Percentiles rank a stretch among this genome's conserved stretches.
Conservation (phyloP, 2,113 vertebrate genomes). For the Xenus cinereus region DNA sequence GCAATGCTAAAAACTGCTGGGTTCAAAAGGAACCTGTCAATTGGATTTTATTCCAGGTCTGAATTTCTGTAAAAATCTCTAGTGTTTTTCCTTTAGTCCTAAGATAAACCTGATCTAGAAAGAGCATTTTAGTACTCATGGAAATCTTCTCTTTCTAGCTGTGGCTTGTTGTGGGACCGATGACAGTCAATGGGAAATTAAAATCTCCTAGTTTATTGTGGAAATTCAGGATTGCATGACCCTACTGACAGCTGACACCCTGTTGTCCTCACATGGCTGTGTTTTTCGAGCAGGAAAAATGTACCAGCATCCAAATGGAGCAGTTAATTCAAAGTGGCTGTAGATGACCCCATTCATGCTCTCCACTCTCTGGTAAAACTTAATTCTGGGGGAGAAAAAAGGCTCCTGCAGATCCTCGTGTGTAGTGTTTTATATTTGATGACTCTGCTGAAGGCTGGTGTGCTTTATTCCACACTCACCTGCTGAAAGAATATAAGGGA, state of each 20-base stretch:
- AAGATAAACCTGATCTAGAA: background rate
- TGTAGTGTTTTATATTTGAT: background rate
- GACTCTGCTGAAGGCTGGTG: background rate
- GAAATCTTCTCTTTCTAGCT: background rate
- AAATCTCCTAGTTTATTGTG: background rate
- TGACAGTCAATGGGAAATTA: background rate
- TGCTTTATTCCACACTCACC: background rate
- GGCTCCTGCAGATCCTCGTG: background rate
- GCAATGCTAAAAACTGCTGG: background rate
- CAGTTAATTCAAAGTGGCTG: background rate
- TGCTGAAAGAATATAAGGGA: slow-evolving; percentile 5
- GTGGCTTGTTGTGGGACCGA: background rate
- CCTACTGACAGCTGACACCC: background rate
- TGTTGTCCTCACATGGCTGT: background rate
- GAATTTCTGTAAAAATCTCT: background rate
- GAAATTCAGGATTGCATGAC: background rate
- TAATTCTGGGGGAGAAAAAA: background rate
- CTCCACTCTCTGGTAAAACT: background rate
- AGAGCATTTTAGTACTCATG: background rate
- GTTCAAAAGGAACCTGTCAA: background rate
- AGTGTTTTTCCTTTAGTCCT: background rate
- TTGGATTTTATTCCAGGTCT: background rate
- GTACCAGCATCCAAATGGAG: background rate
- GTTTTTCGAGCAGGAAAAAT: background rate
- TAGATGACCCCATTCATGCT: background rate